phyloP scores from a whole-genome alignment of 1,140 invertebrate species.

The Drosophila tristis region DNA sequence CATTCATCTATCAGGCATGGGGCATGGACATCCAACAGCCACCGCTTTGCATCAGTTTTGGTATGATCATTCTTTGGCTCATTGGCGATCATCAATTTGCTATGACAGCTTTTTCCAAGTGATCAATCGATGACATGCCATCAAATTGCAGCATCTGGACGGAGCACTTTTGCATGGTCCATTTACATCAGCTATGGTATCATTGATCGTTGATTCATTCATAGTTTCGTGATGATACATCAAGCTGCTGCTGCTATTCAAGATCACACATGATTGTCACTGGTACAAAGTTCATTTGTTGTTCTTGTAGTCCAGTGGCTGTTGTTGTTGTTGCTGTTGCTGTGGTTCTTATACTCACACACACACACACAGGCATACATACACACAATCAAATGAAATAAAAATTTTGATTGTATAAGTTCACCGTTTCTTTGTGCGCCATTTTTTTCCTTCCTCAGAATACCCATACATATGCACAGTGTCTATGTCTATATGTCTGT shows the following conservation, averaged over 20 bases:
- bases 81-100: not conserved
- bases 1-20: too few relatives aligned
- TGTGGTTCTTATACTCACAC: conserved; percentile 22
- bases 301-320: conserved; percentile 45
- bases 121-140: too few relatives aligned
- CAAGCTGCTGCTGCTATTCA: conserved; percentile 25
- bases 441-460: conserved; percentile 62
- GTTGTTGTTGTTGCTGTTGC: conserved; percentile 19
- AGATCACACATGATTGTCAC: conserved; percentile 47
- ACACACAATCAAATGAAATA: conserved; percentile 41
- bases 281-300: conserved; percentile 77
- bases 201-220: conserved; percentile 6
- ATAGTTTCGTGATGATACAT: conserved; percentile 36
- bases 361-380: conserved; percentile 35
- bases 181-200: conserved; percentile 1
- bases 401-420: conserved; percentile 77
- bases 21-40: too few relatives aligned
- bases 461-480: conserved; percentile 25
- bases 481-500: conserved; percentile 36
- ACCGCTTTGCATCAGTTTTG: too few relatives aligned
- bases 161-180: too few relatives aligned
- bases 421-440: conserved; percentile 77
- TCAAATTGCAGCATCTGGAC: not conserved
- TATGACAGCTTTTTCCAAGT: too few relatives aligned
- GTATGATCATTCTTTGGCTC: conserved; percentile 2